Evolutionary conservation across 2,888 invertebrate species (phyloP), one percentile per base, ranked within the genome.

Genomic region (Sepiola atlantica): DNA sequence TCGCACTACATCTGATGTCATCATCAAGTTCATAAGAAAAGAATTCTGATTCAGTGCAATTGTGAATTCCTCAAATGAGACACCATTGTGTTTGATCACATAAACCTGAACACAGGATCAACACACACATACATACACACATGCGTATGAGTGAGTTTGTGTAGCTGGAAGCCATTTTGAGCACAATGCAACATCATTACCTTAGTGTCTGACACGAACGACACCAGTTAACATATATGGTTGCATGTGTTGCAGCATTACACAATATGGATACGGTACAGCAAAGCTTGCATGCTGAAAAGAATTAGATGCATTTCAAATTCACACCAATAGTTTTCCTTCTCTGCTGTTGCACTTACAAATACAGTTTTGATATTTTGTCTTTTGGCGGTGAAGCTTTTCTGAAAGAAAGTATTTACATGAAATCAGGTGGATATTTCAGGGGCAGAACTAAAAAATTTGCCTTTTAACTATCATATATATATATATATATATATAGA

Each of bases 131-230:
- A 77, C 77, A n/a, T n/a, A 77, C 14, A 28, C 28, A 28, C 28
- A 18, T 77, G 77, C 77, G 0, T 77, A 77, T 77, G n/a, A n/a
- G 18, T 77, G 77, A 77, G 77, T 77, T 77, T 77, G 77, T n/a
- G n/a, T 77, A n/a, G 77, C 77, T 77, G 6, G 77, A 77, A n/a
- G 77, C 77, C 77, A 77, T 77, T 77, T n/a, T n/a, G 77, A 12
- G n/a, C 77, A 77, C 77, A 77, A 77, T 77, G 77, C n/a, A n/a
- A 77, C n/a, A n/a, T 77, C 77, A 77, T 77, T 77, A 77, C 77
- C 14, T n/a, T n/a, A n/a, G 77, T 16, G 14, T 77, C 16, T 77
- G 77, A 14, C n/a, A 77, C n/a, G 77, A 77, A 77, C 77, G 18
- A 77, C n/a, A 77, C n/a, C 77, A 77, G 77, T n/a, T 77, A 32